Conservation (phyloP, 2,797 vertebrate genomes). For the Eidolon dupreanum region DNA sequence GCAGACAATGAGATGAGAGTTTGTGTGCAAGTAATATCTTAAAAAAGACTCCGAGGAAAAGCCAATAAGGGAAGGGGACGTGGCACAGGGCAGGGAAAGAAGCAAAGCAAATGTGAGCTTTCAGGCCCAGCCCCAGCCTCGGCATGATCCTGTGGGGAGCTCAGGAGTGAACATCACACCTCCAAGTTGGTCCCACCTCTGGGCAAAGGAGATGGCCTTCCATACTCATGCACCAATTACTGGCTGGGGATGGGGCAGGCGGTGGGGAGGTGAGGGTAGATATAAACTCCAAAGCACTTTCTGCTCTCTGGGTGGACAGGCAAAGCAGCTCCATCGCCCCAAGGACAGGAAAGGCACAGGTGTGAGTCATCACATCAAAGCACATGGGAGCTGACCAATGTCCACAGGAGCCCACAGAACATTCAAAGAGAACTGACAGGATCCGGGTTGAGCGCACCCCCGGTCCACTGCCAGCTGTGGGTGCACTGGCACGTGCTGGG, state of each 20-base stretch:
- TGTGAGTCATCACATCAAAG: not conserved
- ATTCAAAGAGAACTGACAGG: not conserved
- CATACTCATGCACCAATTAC: fast-evolving
- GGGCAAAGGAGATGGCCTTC: not conserved
- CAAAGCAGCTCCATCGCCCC: not conserved
- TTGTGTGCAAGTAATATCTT: not conserved
- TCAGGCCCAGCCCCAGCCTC: not conserved
- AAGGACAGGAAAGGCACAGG: not conserved
- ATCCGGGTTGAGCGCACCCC: not conserved
- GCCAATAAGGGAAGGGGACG: not conserved
- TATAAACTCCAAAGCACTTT: not conserved
- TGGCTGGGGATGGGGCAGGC: not conserved
- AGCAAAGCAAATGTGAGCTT: not conserved
- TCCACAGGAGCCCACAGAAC: not conserved
- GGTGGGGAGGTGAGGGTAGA: fast-evolving
- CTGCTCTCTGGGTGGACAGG: not conserved
- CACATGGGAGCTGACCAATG: not conserved
- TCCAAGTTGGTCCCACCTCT: not conserved
- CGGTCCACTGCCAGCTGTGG: not conserved
- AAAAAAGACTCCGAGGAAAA: not conserved
- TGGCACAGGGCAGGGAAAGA: not conserved
- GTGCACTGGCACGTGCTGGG: fast-evolving
- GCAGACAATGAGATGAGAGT: not conserved
- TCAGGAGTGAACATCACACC: not conserved
- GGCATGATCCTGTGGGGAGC: not conserved